phyloP scores from a whole-genome alignment of 2,797 vertebrate genomes.

The Microchirus variegatus region DNA sequence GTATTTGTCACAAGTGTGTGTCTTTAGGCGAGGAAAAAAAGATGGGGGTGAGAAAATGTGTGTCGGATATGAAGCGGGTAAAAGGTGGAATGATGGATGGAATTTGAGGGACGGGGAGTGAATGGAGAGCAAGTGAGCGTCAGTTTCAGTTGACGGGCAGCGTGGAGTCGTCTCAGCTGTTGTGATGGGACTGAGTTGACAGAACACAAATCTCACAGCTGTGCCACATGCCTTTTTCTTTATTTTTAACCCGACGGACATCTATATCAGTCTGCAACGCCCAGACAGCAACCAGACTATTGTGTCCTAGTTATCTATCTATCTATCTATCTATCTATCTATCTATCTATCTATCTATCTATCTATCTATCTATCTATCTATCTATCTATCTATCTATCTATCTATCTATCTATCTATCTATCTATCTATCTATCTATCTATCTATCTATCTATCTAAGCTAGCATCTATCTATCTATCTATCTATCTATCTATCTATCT shows the following conservation, averaged over 20 bases:
- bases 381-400: too few relatives aligned
- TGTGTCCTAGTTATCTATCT: conserved; percentile 29
- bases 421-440: too few relatives aligned
- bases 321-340: too few relatives aligned
- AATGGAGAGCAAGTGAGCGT: conserved; percentile 29
- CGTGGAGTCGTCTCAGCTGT: conserved; percentile 88
- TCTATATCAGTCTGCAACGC: conserved; percentile 63
- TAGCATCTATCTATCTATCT: too few relatives aligned
- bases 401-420: too few relatives aligned
- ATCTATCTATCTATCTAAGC: too few relatives aligned
- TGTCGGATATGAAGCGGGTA: conserved; percentile 8
- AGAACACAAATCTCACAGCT: conserved; percentile 85
- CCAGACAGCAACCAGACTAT: conserved; percentile 55
- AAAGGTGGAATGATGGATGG: conserved; percentile 31
- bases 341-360: too few relatives aligned
- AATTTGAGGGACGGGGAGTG: conserved; percentile 1
- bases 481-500: too few relatives aligned
- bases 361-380: background rate
- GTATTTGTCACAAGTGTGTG: conserved; percentile 62
- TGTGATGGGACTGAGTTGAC: conserved; percentile 83
- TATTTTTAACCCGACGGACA: conserved; percentile 83
- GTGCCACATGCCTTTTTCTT: conserved; percentile 76
- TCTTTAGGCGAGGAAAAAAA: conserved; percentile 36
- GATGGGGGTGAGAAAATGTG: conserved; percentile 28
- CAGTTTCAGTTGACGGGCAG: conserved; percentile 42